Conservation (phyloP, 2,888 invertebrate genomes). For the Drosophila paranaensis region DNA sequence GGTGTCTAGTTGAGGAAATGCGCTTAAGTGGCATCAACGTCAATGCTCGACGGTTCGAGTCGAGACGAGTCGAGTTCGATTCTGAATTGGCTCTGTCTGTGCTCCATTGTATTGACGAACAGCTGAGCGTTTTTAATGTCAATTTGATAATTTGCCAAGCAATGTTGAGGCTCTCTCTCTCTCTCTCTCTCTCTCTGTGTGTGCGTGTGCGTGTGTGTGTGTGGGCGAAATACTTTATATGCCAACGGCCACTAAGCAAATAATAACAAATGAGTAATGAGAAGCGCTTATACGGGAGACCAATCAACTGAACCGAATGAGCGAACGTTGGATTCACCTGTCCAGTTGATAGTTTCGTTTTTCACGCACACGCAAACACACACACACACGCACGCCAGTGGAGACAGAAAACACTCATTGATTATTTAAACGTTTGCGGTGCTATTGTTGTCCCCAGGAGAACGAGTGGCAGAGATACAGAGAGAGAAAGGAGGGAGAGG, state of each 20-base stretch:
- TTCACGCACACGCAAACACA: constrained; percentile 13
- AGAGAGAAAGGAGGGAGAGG: no score
- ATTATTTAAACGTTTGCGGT: constrained; percentile 67
- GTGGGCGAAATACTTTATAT: constrained; percentile 20
- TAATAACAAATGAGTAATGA: constrained; percentile 65
- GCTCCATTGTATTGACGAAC: constrained; percentile 13
- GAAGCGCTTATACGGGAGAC: constrained; percentile 36
- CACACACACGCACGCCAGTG: constrained; percentile 2
- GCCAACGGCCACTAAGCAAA: constrained; percentile 54
- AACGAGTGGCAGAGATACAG: neutral
- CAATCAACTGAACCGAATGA: constrained; percentile 43
- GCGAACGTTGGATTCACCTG: constrained; percentile 29
- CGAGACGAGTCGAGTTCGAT: constrained; percentile 13
- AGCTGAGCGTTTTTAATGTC: constrained; percentile 50
- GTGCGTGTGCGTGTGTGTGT: neutral
- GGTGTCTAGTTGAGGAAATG: constrained; percentile 27
- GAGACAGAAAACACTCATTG: constrained; percentile 54
- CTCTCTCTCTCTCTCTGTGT: neutral
- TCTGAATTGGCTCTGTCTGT: constrained; percentile 9
- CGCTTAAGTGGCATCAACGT: constrained; percentile 37
- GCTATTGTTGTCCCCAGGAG: constrained; percentile 39
- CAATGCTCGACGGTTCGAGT: constrained; percentile 18
- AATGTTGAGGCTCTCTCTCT: neutral
- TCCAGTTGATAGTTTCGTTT: constrained; percentile 33
- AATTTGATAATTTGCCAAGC: constrained; percentile 41